Evolutionary conservation across 2,113 vertebrate genomes (phyloP), one percentile per base, ranked within the genome.

Genomic region (Australoheros scitulus): DNA sequence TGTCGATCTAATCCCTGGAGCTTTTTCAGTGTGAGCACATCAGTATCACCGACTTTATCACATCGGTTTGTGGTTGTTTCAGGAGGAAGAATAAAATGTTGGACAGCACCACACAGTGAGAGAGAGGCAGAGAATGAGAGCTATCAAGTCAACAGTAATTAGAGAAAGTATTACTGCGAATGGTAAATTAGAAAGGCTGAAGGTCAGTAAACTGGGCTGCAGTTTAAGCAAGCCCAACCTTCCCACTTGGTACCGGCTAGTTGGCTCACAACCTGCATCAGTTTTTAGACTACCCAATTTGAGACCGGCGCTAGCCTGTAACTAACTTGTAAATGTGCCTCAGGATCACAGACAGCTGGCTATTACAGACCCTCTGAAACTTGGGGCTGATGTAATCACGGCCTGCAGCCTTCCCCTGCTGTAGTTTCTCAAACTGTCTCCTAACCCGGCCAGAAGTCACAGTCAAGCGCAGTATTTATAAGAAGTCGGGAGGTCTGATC

Each of bases 31-130:
- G 85, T 56, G 81, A 76, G 56, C 63, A 24, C 85, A 86, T 87
- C 81, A 80, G 61, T 81, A 61, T 82, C 76, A 15, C 57, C n/a
- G 85, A 77, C 81, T 61, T 86, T 58, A 82, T 82, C 64, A 4
- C 59, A 6, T 60, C 10, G 77, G 70, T 43, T 72, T 70, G 36
- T 17, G 72, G 58, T 29, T 57, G 56, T 81, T 82, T 79, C 34
- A 81, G 65, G 55, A 8, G n/a, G 58, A 7, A 63, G 63, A 64
- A 55, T 58, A 56, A 68, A 83, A 78, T 70, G 10, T 56, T 61
- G 29, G 56, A 58, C 55, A 56, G 82, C 20, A 41, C 63, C 20
- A 22, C 38, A n/a, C 63, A 47, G 43, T 3, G 63, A 41, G 36
- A 32, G 10, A 41, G 52, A 29, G 20, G 24, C 17, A 43, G 72